Evolutionary conservation across 2,888 invertebrate species (phyloP).

Genomic region (Caenorhabditis afra): DNA sequence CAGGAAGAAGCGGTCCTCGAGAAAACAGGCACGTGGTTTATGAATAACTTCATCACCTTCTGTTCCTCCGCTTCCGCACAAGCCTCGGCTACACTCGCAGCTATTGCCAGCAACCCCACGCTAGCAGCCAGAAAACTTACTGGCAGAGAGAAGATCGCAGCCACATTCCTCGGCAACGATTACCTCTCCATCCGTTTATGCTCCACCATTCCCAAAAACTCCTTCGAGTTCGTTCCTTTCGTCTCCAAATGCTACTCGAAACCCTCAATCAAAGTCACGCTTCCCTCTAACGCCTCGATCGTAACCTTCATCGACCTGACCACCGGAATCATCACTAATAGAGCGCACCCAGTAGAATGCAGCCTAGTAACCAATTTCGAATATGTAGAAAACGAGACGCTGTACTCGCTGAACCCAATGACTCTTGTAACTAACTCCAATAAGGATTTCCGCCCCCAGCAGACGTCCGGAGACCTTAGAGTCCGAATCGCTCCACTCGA

Average conservation of each 20-base stretch:
- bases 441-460: background rate
- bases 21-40: slow-evolving; percentile 68
- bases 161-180: slow-evolving; percentile 5
- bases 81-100: no score
- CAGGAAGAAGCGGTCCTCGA: slow-evolving; percentile 41
- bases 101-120: no score
- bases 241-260: slow-evolving; percentile 13
- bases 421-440: no score
- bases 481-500: background rate
- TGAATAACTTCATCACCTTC: slow-evolving; percentile 71
- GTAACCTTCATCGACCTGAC: slow-evolving; percentile 10
- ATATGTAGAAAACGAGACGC: background rate
- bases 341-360: slow-evolving; percentile 1
- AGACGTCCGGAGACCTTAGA: background rate
- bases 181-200: background rate
- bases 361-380: background rate
- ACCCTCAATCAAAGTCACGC: background rate
- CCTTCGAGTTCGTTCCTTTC: slow-evolving; percentile 9
- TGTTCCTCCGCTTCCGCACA: no score
- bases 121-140: no score
- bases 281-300: background rate
- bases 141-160: background rate
- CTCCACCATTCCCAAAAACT: background rate
- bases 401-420: slow-evolving; percentile 7
- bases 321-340: slow-evolving; percentile 4